A percentile compares a stretch with the other conserved stretches of the same genome.
Evolutionary conservation across 2,113 vertebrate genomes (phyloP).

Genomic region (Eidolon helvum): DNA sequence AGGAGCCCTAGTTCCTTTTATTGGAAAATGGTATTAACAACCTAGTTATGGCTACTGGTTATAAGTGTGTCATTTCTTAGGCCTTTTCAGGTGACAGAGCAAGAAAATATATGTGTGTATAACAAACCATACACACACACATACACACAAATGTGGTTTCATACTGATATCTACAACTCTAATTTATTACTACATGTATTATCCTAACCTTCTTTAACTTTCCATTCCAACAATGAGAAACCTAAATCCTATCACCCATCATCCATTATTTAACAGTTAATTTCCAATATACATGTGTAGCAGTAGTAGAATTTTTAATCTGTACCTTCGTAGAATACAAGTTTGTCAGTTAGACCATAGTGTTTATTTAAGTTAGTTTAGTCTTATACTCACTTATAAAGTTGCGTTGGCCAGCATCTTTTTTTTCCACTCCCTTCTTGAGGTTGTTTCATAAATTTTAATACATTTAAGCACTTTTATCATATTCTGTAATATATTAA

Average conservation of each 20-base stretch:
- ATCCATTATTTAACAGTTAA: not conserved
- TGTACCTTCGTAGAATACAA: not conserved
- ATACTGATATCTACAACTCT: not conserved
- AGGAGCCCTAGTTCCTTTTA: not conserved
- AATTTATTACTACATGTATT: not conserved
- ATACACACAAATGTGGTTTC: not conserved
- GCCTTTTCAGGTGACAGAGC: not conserved
- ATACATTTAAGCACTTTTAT: not conserved
- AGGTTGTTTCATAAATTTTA: not conserved
- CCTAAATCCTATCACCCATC: not conserved
- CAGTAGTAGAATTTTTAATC: not conserved
- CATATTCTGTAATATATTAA: not conserved
- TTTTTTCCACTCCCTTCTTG: not conserved
- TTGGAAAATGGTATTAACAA: not conserved
- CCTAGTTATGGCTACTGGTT: not conserved
- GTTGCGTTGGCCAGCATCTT: not conserved
- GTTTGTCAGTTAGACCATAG: not conserved
- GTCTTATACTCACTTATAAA: not conserved
- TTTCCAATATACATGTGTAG: not conserved
- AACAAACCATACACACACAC: not conserved
- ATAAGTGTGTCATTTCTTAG: not conserved
- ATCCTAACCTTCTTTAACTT: not conserved
- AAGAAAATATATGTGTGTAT: not conserved
- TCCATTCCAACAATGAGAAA: not conserved
- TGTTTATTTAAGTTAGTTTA: not conserved